phyloP scores from a whole-genome alignment of 2,113 vertebrate species.

The Rhinoptilus africanus region DNA sequence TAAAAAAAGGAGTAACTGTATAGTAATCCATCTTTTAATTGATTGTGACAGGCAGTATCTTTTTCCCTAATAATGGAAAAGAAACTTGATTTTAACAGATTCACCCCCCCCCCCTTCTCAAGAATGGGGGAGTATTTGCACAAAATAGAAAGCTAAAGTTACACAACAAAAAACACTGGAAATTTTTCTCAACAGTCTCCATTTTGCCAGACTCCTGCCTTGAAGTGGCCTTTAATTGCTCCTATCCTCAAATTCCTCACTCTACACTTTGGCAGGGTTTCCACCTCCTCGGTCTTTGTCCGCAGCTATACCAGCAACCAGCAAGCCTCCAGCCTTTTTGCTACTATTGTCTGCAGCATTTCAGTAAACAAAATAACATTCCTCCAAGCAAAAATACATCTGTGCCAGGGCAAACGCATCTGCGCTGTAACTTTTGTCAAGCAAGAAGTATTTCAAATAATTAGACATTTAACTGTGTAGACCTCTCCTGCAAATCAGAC shows the following conservation, averaged over 20 bases:
- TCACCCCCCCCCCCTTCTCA: accelerated
- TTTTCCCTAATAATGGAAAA: background rate
- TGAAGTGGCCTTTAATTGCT: constrained; percentile 34
- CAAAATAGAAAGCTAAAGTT: constrained; percentile 13
- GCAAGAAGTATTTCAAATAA: background rate
- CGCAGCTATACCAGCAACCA: background rate
- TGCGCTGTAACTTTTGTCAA: background rate
- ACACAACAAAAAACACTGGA: background rate
- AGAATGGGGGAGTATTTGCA: background rate
- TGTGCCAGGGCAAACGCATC: background rate
- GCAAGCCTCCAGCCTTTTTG: constrained; percentile 8
- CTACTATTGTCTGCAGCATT: constrained; percentile 10
- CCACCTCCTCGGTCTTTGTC: background rate
- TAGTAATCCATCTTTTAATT: background rate
- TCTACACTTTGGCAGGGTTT: background rate
- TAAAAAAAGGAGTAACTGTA: background rate
- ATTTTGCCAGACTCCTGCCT: background rate
- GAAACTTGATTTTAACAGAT: background rate
- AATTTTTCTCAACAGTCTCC: background rate
- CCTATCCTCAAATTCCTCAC: constrained; percentile 27
- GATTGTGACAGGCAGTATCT: background rate
- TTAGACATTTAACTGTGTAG: background rate
- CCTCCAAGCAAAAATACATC: background rate
- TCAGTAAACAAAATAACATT: constrained; percentile 18
- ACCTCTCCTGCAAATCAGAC: background rate